These are phyloP conservation scores for Pyrgilauda ruficollis DNA, from an alignment of 2,113 vertebrate species.

Conservation along the genomic window DNA sequence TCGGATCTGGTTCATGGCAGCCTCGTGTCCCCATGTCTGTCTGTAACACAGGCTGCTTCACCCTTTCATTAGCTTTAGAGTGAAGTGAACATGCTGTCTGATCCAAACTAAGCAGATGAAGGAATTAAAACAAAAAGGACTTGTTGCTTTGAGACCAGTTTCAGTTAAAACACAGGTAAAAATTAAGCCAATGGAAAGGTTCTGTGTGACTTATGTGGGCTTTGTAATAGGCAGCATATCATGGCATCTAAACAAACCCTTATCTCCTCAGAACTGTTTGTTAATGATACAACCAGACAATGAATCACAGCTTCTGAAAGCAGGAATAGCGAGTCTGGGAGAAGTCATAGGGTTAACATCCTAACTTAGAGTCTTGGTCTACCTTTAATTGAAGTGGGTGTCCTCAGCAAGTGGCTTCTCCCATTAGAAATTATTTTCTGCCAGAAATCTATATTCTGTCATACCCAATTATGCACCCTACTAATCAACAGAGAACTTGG, in stretches of 20 bases:
- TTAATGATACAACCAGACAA: neutral
- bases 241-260: neutral
- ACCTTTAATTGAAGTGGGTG: constrained; percentile 56
- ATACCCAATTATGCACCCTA: constrained; percentile 65
- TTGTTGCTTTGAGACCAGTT: neutral
- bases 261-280: neutral
- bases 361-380: constrained; percentile 22
- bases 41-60: neutral
- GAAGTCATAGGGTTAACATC: constrained; percentile 52
- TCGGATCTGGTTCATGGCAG: neutral
- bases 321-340: neutral
- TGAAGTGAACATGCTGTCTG: neutral
- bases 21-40: neutral
- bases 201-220: neutral
- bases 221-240: accelerated
- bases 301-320: neutral
- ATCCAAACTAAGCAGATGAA: neutral
- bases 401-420: constrained; percentile 64
- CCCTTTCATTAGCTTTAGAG: neutral
- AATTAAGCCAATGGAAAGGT: neutral
- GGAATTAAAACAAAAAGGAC: neutral
- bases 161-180: neutral
- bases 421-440: constrained; percentile 66
- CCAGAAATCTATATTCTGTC: constrained; percentile 73
- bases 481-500: constrained; percentile 69